phyloP scores from a whole-genome alignment of 2,888 invertebrate species.

The Ametastegia equiseti region DNA sequence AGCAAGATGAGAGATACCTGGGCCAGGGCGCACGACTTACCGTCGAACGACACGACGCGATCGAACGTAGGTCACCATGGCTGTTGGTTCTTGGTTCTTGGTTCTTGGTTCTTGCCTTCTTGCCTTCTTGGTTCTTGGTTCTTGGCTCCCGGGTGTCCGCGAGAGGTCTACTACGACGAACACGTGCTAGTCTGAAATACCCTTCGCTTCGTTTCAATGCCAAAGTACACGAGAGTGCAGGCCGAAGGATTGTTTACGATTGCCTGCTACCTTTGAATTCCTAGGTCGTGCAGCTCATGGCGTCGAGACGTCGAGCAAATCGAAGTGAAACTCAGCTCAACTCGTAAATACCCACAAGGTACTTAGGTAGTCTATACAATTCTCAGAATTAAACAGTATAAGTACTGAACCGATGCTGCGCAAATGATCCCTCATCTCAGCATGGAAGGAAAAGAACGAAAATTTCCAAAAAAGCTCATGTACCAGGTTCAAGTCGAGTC shows the following conservation, averaged over 20 bases:
- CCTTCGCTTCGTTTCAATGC: conserved; percentile 26
- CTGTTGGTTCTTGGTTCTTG: conserved; percentile 19
- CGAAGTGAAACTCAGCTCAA: conserved; percentile 7
- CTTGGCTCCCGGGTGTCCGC: conserved; percentile 40
- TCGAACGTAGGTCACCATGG: conserved; percentile 33
- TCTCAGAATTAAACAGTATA: background rate
- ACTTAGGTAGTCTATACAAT: background rate
- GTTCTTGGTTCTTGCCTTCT: background rate
- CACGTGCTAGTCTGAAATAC: conserved; percentile 33
- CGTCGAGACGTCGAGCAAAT: conserved; percentile 29
- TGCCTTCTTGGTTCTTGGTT: conserved; percentile 12
- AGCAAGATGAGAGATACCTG: conserved; percentile 66
- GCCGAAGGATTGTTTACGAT: conserved; percentile 31
- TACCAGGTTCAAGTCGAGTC: no score
- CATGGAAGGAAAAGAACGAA: background rate
- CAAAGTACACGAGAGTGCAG: background rate
- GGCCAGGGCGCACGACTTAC: conserved; percentile 41
- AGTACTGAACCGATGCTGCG: background rate
- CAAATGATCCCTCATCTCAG: background rate
- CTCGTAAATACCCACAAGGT: conserved; percentile 16
- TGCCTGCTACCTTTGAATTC: conserved; percentile 21
- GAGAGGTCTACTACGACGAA: conserved; percentile 32
- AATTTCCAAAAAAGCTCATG: background rate
- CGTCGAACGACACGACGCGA: conserved; percentile 25
- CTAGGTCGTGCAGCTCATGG: conserved; percentile 28